A percentile compares a stretch with the other conserved stretches of the same genome.
These are phyloP conservation scores for Helobdella robusta DNA, from an alignment of 2,888 invertebrate genomes.

Conservation along the genomic window DNA sequence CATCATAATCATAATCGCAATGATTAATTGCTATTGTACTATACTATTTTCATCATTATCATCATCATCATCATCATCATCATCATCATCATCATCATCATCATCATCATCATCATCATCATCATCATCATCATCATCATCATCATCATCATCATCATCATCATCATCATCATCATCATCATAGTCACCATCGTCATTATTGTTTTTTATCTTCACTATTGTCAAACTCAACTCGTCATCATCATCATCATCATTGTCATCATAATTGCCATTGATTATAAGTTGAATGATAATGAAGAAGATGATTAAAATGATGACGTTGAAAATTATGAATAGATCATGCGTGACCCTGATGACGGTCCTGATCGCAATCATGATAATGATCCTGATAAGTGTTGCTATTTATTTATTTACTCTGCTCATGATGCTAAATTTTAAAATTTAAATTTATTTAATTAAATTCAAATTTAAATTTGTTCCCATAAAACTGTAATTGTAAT, in stretches of 20 bases:
- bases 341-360: too few relatives aligned
- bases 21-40: not conserved
- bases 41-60: constrained; percentile 6
- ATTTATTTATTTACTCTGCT: too few relatives aligned
- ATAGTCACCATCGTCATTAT: constrained; percentile 21
- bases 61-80: constrained; percentile 17
- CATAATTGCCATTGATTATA: constrained; percentile 29
- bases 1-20: not conserved
- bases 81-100: not conserved
- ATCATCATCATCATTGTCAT: not conserved
- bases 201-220: too few relatives aligned
- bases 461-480: too few relatives aligned
- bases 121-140: constrained; percentile 30
- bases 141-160: constrained; percentile 30
- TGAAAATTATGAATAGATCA: too few relatives aligned
- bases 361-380: too few relatives aligned
- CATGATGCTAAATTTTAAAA: too few relatives aligned
- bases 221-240: too few relatives aligned
- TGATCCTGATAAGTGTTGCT: too few relatives aligned
- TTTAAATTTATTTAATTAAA: too few relatives aligned
- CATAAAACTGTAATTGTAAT: too few relatives aligned
- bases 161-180: constrained; percentile 32
- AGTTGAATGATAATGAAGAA: not conserved
- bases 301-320: too few relatives aligned
- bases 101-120: constrained; percentile 52